phyloP scores from a whole-genome alignment of 2,113 vertebrate species.

The Hemiscyllium ocellatum region DNA sequence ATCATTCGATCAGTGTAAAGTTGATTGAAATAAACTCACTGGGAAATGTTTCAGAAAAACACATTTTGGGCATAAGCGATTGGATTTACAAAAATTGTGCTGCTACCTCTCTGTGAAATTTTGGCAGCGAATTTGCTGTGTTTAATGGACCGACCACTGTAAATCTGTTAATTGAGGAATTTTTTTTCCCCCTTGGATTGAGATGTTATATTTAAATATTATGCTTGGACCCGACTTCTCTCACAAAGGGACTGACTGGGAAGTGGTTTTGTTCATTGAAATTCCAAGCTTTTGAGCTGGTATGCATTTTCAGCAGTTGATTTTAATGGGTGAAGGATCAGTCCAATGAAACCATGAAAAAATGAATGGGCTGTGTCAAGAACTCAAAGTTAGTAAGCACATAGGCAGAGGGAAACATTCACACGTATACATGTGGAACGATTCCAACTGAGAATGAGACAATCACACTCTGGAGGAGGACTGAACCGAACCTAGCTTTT shows the following conservation, averaged over 20 bases:
- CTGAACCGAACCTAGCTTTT: neutral
- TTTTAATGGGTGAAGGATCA: neutral
- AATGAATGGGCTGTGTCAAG: neutral
- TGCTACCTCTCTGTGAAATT: neutral
- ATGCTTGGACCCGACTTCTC: neutral
- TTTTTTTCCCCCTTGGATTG: neutral
- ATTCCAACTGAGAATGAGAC: neutral
- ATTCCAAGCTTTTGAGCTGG: slow-evolving; percentile 13
- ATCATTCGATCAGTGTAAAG: neutral
- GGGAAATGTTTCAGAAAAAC: slow-evolving; percentile 8
- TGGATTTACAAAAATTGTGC: neutral
- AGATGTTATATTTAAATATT: neutral
- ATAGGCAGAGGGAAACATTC: neutral
- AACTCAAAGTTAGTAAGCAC: neutral
- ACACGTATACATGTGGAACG: neutral
- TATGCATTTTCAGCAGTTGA: neutral
- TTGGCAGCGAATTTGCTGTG: neutral
- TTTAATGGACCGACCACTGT: neutral
- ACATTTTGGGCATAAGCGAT: neutral
- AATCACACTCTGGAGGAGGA: neutral
- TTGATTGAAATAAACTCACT: neutral
- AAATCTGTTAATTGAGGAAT: slow-evolving; percentile 6
- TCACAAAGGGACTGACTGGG: slow-evolving; percentile 9
- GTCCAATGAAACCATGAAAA: neutral
- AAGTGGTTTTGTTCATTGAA: slow-evolving; percentile 7